phyloP scores from a whole-genome alignment of 2,888 invertebrate species.

The Polymixis flavicincta region DNA sequence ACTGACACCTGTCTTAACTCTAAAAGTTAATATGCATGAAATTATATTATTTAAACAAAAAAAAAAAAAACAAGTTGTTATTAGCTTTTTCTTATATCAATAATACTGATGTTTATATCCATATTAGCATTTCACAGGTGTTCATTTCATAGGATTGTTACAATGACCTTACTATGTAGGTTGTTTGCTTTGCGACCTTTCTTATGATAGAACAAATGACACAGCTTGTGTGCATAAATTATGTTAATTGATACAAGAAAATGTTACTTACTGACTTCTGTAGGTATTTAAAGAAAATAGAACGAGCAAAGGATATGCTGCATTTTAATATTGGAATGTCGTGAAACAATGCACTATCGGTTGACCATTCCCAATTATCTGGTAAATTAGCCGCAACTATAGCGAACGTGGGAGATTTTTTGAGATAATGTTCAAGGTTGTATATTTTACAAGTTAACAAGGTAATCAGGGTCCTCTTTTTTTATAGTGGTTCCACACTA shows the following conservation, averaged over 20 bases:
- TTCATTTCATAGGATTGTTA: conserved; percentile 1
- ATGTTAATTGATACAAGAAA: conserved; percentile 19
- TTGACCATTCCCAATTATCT: conserved; percentile 1
- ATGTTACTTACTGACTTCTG: neutral
- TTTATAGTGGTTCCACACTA: no score
- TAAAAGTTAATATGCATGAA: conserved; percentile 2
- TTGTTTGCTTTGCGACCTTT: conserved; percentile 24
- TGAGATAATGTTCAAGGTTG: neutral
- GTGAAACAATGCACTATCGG: conserved; percentile 10
- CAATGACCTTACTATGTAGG: conserved; percentile 35
- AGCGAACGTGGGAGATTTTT: neutral
- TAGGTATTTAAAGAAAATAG: conserved; percentile 2
- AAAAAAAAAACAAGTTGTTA: neutral
- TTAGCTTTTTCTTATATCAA: neutral
- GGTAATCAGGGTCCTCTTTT: neutral
- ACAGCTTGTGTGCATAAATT: conserved; percentile 28
- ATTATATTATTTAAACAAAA: no score
- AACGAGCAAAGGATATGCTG: conserved; percentile 6
- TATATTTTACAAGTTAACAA: neutral
- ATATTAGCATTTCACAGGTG: conserved; percentile 37
- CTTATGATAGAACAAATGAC: conserved; percentile 34
- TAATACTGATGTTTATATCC: conserved; percentile 1
- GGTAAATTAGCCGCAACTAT: neutral
- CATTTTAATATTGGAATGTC: neutral
- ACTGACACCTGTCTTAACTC: conserved; percentile 7